Evolutionary conservation across 2,888 invertebrate species (phyloP).

Genomic region (Pilophorus perplexus): DNA sequence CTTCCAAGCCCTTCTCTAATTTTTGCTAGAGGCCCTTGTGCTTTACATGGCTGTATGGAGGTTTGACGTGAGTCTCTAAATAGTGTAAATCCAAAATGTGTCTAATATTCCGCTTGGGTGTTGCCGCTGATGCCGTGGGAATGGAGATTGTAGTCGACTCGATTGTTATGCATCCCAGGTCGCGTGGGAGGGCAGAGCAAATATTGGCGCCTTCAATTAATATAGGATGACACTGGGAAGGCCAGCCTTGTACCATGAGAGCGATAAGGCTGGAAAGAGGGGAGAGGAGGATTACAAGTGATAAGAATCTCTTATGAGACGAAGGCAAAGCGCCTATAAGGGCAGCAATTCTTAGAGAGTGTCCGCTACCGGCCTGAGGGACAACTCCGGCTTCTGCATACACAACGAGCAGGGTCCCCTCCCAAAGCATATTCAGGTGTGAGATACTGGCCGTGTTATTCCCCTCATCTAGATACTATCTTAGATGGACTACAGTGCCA

Average conservation of each 20-base stretch:
- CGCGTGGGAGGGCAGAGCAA: neutral
- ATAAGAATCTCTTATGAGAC: constrained; percentile 35
- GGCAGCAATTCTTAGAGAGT: constrained; percentile 14
- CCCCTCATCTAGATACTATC: constrained; percentile 30
- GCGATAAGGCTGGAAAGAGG: constrained; percentile 12
- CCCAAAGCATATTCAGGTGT: constrained; percentile 25
- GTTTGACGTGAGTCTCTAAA: too few species aligned
- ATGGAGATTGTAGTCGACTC: constrained; percentile 6
- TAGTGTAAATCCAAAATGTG: too few species aligned
- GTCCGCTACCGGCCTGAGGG: constrained; percentile 29
- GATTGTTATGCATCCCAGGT: constrained; percentile 22
- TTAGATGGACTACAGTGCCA: constrained; percentile 35
- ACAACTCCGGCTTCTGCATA: constrained; percentile 23
- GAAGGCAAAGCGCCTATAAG: constrained; percentile 20
- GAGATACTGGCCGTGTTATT: constrained; percentile 37
- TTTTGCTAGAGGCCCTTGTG: constrained; percentile 31
- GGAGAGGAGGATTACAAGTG: constrained; percentile 16
- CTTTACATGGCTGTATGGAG: too few species aligned
- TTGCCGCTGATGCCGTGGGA: neutral
- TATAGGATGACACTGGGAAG: constrained; percentile 28
- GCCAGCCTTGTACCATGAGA: constrained; percentile 28
- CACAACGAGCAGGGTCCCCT: constrained; percentile 30
- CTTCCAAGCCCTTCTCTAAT: constrained; percentile 34
- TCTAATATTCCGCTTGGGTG: too few species aligned
- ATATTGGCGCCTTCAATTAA: constrained; percentile 38